These are phyloP conservation scores for Cherax destructor DNA, from an alignment of 1,140 invertebrate species.

Conservation along the genomic window DNA sequence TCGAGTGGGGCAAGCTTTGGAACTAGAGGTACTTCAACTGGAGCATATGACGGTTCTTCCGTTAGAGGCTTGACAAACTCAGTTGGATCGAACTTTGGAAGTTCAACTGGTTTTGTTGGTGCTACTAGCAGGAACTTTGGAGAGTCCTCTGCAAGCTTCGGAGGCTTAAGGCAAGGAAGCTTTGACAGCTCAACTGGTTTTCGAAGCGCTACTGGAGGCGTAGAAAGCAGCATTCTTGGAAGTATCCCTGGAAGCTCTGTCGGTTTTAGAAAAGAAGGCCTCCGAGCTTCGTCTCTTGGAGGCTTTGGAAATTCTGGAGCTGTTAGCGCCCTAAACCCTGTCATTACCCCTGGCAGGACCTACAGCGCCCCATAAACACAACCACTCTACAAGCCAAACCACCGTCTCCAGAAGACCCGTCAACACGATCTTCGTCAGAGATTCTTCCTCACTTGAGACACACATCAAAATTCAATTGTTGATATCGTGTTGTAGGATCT, in stretches of 20 bases:
- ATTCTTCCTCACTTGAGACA: no score
- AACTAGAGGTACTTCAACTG: background rate
- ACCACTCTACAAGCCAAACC: background rate
- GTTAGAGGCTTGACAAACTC: background rate
- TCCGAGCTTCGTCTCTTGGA: background rate
- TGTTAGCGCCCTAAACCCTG: background rate
- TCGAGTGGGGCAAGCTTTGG: background rate
- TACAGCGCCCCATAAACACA: constrained; percentile 27
- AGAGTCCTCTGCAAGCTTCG: background rate
- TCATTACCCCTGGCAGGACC: constrained; percentile 15
- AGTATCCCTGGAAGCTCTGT: no score
- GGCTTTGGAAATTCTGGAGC: background rate
- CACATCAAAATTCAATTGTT: no score
- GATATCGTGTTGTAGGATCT: no score
- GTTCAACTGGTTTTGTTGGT: background rate
- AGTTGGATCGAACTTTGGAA: background rate
- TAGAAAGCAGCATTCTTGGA: no score
- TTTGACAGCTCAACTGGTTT: background rate
- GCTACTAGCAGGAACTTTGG: background rate
- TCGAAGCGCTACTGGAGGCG: no score
- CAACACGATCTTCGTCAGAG: no score
- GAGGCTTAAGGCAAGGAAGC: background rate
- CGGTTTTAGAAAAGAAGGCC: no score
- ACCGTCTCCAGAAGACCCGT: no score
- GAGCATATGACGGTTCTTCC: background rate